phyloP scores from a whole-genome alignment of 2,888 invertebrate genomes.

The Gastracanthus pulcherrimus region DNA sequence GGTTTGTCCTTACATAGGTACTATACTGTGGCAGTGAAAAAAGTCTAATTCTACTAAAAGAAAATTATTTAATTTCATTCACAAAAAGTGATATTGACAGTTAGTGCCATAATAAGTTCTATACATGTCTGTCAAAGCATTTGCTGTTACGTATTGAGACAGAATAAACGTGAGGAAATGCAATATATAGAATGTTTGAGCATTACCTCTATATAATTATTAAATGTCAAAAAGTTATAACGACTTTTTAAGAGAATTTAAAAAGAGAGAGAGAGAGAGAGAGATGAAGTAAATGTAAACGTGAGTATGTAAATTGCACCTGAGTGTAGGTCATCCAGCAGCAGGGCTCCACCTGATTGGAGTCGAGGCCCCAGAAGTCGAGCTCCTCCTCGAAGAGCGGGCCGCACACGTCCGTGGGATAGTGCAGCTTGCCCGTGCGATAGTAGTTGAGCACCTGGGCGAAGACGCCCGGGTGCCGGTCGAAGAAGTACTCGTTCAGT shows the following conservation, averaged over 20 bases:
- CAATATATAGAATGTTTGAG: no score
- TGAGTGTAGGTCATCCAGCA: slow-evolving; percentile 99
- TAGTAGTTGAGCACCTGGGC: slow-evolving; percentile 99
- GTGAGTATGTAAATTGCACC: no score
- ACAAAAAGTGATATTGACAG: not conserved
- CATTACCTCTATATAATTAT: no score
- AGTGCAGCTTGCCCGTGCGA: slow-evolving; percentile 98
- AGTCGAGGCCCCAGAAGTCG: slow-evolving; percentile 99
- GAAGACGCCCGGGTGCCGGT: slow-evolving; percentile 97
- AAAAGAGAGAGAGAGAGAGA: not conserved
- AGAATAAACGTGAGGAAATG: no score
- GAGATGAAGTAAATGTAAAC: no score
- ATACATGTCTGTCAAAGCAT: not conserved
- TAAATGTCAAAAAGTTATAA: no score
- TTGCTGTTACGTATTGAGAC: no score
- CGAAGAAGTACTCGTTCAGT: slow-evolving; percentile 99
- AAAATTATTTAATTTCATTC: not conserved
- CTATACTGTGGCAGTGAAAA: no score
- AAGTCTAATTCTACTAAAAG: no score
- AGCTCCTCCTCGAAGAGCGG: slow-evolving; percentile 99
- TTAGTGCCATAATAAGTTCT: not conserved
- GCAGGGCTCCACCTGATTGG: slow-evolving; percentile 99
- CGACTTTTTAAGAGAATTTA: no score
- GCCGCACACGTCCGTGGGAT: slow-evolving; percentile 99
- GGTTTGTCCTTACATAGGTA: no score